phyloP scores from a whole-genome alignment of 2,888 invertebrate species.

The Brassicogethes aeneus region DNA sequence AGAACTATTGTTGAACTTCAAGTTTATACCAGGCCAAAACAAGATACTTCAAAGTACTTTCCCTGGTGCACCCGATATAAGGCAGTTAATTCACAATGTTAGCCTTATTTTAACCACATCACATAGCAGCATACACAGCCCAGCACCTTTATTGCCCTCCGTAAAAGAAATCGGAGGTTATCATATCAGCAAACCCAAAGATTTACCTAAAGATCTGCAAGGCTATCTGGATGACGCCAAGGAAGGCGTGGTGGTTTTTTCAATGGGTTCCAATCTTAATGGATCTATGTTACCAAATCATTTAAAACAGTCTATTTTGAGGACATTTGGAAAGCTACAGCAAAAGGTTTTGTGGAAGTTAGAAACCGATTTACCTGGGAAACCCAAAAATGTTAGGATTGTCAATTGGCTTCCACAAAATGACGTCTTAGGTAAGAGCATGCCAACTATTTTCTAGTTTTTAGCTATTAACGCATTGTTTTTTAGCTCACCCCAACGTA shows the following conservation, averaged over 20 bases:
- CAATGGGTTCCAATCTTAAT: conserved; percentile 35
- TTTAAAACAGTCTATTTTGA: conserved; percentile 43
- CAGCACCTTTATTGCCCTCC: background rate
- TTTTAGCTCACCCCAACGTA: too few species aligned
- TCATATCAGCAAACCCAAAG: background rate
- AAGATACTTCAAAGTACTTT: background rate
- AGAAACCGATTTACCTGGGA: conserved; percentile 26
- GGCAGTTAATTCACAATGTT: background rate
- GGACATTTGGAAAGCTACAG: conserved; percentile 47
- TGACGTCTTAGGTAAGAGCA: conserved; percentile 19
- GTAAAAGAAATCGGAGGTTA: background rate
- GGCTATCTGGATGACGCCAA: conserved; percentile 34
- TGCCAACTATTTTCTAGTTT: too few species aligned
- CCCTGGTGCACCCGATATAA: background rate
- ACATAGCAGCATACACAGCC: background rate
- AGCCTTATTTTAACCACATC: background rate
- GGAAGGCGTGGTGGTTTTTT: conserved; percentile 43
- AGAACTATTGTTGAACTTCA: background rate
- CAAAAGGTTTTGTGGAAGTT: conserved; percentile 56
- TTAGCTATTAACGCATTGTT: too few species aligned
- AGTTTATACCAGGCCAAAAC: background rate
- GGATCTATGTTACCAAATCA: conserved; percentile 21
- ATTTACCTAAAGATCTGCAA: conserved; percentile 7
- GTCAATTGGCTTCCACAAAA: conserved; percentile 41
- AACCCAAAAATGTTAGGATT: conserved; percentile 37